Evolutionary conservation across 2,888 invertebrate species (phyloP).

Genomic region (Boloria selene): DNA sequence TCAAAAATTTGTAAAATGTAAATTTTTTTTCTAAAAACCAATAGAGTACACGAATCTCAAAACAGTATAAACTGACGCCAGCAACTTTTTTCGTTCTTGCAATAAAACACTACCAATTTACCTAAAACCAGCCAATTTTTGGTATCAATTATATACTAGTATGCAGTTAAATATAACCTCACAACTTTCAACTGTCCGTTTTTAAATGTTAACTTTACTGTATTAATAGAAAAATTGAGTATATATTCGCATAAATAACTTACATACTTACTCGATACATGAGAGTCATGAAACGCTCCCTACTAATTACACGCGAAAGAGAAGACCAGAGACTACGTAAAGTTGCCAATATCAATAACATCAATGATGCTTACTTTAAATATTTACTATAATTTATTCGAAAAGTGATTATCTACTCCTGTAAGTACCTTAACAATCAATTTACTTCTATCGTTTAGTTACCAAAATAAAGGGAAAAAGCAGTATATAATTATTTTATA

Average conservation of each 20-base stretch:
- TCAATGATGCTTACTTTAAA: constrained; percentile 44
- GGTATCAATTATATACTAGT: constrained; percentile 57
- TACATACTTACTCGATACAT: constrained; percentile 34
- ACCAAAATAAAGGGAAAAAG: constrained; percentile 33
- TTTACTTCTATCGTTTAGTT: constrained; percentile 32
- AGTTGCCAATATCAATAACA: constrained; percentile 42
- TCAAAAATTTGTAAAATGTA: constrained; percentile 81
- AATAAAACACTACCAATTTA: constrained; percentile 39
- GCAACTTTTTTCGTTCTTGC: constrained; percentile 42
- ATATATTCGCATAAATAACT: constrained; percentile 35
- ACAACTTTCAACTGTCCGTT: constrained; percentile 36
- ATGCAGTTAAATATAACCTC: constrained; percentile 35
- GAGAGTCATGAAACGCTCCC: constrained; percentile 46
- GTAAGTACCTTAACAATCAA: constrained; percentile 51
- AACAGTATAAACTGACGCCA: constrained; percentile 59
- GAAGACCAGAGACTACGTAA: constrained; percentile 24
- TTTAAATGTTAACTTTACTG: constrained; percentile 19
- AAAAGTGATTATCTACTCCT: constrained; percentile 54
- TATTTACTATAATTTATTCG: constrained; percentile 47
- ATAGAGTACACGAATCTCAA: constrained; percentile 71
- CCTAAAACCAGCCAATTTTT: constrained; percentile 59
- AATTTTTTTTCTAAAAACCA: constrained; percentile 62
- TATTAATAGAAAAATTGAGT: constrained; percentile 25
- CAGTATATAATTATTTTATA: constrained; percentile 29
- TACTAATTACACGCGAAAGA: constrained; percentile 37